Percentiles rank a stretch among this genome's conserved stretches.
Conservation (phyloP, 2,113 vertebrate species). For the Pardalotus punctatus region DNA sequence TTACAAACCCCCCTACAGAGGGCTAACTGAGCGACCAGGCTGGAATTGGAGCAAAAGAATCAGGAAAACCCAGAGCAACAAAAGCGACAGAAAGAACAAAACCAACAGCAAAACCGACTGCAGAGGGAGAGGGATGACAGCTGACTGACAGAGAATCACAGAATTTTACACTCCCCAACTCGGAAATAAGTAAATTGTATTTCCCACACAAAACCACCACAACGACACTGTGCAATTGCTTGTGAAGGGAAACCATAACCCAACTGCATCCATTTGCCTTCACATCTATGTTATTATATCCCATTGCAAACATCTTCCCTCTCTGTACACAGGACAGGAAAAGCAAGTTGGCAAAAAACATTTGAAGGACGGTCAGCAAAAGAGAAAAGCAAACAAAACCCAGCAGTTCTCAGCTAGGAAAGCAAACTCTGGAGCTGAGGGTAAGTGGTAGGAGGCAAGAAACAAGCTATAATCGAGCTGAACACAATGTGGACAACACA, state of each 20-base stretch:
- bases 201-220: background rate
- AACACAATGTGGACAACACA: constrained; percentile 1
- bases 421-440: background rate
- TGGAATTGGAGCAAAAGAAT: background rate
- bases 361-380: background rate
- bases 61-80: background rate
- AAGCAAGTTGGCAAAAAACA: background rate
- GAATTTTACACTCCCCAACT: background rate
- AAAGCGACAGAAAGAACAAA: background rate
- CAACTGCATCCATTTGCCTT: background rate
- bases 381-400: background rate
- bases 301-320: background rate
- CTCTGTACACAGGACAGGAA: background rate
- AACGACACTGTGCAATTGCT: background rate
- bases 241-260: background rate
- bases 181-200: background rate
- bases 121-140: background rate
- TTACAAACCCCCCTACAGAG: background rate
- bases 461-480: background rate
- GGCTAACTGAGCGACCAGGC: background rate
- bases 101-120: background rate
- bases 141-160: background rate
- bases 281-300: background rate
- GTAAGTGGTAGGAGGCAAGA: background rate
- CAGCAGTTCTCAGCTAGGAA: background rate